Conservation (phyloP, 2,113 vertebrate genomes). For the Marmota monax region DNA sequence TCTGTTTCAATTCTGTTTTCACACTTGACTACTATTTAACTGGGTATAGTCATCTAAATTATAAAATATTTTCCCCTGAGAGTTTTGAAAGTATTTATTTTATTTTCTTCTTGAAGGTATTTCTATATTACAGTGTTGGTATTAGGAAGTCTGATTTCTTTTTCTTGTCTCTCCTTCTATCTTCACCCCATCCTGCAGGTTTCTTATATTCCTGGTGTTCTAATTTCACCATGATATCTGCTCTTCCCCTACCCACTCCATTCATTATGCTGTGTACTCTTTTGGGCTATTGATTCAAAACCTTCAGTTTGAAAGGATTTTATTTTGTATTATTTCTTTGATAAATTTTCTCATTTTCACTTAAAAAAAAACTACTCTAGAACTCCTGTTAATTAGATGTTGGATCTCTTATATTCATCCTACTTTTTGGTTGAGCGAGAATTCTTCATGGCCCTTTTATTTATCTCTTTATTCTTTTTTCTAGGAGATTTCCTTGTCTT, state of each 20-base stretch:
- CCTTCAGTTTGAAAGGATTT: constrained; percentile 40
- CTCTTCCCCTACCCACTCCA: not conserved
- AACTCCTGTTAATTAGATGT: not conserved
- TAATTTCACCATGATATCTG: not conserved
- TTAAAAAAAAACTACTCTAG: not conserved
- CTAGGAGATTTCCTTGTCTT: constrained; percentile 24
- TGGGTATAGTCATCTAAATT: not conserved
- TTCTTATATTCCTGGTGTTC: not conserved
- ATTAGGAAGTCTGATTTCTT: not conserved
- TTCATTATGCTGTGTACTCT: not conserved
- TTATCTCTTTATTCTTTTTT: constrained; percentile 22
- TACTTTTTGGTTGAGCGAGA: not conserved
- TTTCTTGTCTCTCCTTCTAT: not conserved
- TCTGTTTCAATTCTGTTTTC: not conserved
- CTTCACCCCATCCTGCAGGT: no score
- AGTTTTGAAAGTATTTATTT: constrained; percentile 39
- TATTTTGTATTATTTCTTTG: constrained; percentile 46
- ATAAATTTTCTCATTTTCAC: not conserved
- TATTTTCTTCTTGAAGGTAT: not conserved
- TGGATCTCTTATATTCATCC: not conserved
- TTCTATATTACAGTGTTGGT: not conserved
- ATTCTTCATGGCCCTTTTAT: not conserved
- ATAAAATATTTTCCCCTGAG: not conserved
- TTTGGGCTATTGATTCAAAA: not conserved
- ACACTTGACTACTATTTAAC: not conserved